Percentiles rank a stretch among this genome's conserved stretches.
Evolutionary conservation across 2,888 invertebrate genomes (phyloP).

Genomic region (Myathropa florea): DNA sequence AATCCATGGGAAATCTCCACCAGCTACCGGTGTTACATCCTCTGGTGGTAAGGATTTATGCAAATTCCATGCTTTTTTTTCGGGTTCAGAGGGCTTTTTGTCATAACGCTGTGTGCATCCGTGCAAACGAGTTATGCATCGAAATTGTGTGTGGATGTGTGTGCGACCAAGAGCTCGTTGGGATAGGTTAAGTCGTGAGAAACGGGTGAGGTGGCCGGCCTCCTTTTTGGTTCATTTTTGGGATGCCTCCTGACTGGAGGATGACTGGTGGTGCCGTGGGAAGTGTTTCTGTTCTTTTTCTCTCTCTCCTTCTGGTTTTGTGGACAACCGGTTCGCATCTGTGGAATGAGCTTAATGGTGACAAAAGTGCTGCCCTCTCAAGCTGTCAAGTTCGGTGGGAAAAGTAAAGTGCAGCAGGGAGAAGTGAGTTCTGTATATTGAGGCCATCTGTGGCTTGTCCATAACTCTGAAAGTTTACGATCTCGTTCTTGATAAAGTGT

Average conservation of each 20-base stretch:
- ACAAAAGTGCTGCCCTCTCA: background rate
- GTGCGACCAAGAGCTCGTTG: slow-evolving; percentile 47
- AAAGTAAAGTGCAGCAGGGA: background rate
- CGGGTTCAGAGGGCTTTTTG: slow-evolving; percentile 39
- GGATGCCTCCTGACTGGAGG: slow-evolving; percentile 19
- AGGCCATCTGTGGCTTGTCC: too few relatives aligned
- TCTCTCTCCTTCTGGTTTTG: background rate
- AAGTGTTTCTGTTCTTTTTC: slow-evolving; percentile 17
- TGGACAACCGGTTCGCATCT: background rate
- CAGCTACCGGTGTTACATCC: slow-evolving; percentile 40
- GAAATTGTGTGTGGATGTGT: background rate
- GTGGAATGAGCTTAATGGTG: background rate
- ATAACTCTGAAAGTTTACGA: too few relatives aligned
- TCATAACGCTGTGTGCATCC: slow-evolving; percentile 31
- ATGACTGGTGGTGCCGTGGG: slow-evolving; percentile 38
- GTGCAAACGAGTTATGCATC: background rate
- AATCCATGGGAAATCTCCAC: slow-evolving; percentile 42
- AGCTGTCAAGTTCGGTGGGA: background rate
- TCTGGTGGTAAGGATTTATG: slow-evolving; percentile 12
- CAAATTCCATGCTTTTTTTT: slow-evolving; percentile 18
- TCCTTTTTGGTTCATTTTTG: slow-evolving; percentile 1
- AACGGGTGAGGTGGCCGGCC: slow-evolving; percentile 4
- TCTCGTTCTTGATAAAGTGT: too few relatives aligned
- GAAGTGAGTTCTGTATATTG: too few relatives aligned
- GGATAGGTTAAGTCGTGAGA: slow-evolving; percentile 65